phyloP scores from a whole-genome alignment of 2,113 vertebrate genomes.

The Tor tambroides region DNA sequence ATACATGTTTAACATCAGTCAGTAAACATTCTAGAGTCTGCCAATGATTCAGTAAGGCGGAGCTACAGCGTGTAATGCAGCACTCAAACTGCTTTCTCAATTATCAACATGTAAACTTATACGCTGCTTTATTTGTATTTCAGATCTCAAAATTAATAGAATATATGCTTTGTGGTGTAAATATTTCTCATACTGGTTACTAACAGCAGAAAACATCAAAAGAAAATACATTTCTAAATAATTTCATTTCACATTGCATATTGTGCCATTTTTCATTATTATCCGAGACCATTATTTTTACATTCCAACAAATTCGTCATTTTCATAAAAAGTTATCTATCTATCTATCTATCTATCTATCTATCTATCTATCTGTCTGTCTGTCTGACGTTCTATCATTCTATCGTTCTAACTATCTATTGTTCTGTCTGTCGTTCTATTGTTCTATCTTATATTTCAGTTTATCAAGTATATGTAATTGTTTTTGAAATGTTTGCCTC shows the following conservation, averaged over 20 bases:
- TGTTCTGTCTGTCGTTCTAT: not conserved
- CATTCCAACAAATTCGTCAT: not conserved
- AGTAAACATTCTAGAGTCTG: slow-evolving; percentile 37
- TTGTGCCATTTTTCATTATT: not conserved
- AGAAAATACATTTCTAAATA: not conserved
- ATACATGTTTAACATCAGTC: slow-evolving; percentile 34
- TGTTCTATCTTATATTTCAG: not conserved
- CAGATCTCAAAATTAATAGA: not conserved
- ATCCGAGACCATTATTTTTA: not conserved
- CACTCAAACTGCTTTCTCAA: not conserved
- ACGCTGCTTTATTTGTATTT: not conserved
- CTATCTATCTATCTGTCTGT: not conserved
- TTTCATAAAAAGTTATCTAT: not conserved
- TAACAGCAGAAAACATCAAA: not conserved
- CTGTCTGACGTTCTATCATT: too few relatives aligned
- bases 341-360: too few relatives aligned
- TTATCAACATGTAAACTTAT: not conserved
- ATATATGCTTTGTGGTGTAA: not conserved
- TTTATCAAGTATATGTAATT: not conserved
- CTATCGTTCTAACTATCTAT: not conserved
- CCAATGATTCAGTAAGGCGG: not conserved
- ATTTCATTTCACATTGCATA: not conserved
- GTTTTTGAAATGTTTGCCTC: not conserved
- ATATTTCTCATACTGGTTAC: not conserved
- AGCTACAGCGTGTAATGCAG: not conserved